Evolutionary conservation across 2,888 invertebrate species (phyloP).

Genomic region (Falcaria lacertinaria): DNA sequence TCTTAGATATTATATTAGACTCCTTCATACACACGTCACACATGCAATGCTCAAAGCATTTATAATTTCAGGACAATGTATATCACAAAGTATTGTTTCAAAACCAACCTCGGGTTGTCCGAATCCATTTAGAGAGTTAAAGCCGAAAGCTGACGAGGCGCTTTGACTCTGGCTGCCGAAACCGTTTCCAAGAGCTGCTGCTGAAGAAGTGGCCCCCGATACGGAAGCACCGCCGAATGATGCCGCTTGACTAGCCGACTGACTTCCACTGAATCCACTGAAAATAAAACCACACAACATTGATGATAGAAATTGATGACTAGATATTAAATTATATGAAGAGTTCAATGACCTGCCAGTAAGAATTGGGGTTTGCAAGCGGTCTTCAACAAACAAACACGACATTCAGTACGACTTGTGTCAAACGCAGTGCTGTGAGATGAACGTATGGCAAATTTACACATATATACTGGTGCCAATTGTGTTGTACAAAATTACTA

Average conservation of each 20-base stretch:
- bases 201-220: conserved; percentile 57
- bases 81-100: not conserved
- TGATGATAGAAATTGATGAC: too few relatives aligned
- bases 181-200: conserved; percentile 43
- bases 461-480: too few relatives aligned
- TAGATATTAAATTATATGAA: too few relatives aligned
- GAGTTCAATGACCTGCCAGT: too few relatives aligned
- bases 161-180: conserved; percentile 67
- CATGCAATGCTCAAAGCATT: not conserved
- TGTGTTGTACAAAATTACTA: too few relatives aligned
- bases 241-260: conserved; percentile 71
- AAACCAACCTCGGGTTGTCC: conserved; percentile 51
- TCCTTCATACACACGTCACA: too few relatives aligned
- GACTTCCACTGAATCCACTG: conserved; percentile 70
- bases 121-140: conserved; percentile 57
- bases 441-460: too few relatives aligned
- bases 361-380: too few relatives aligned
- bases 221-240: conserved; percentile 54
- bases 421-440: too few relatives aligned
- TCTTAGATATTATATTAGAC: too few relatives aligned
- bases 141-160: conserved; percentile 65
- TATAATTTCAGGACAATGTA: not conserved
- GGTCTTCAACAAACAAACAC: too few relatives aligned
- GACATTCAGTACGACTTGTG: too few relatives aligned
- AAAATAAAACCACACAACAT: conserved; percentile 17